These are phyloP conservation scores for Pelecanoides urinatrix DNA, from an alignment of 2,113 vertebrate species.

Conservation along the genomic window DNA sequence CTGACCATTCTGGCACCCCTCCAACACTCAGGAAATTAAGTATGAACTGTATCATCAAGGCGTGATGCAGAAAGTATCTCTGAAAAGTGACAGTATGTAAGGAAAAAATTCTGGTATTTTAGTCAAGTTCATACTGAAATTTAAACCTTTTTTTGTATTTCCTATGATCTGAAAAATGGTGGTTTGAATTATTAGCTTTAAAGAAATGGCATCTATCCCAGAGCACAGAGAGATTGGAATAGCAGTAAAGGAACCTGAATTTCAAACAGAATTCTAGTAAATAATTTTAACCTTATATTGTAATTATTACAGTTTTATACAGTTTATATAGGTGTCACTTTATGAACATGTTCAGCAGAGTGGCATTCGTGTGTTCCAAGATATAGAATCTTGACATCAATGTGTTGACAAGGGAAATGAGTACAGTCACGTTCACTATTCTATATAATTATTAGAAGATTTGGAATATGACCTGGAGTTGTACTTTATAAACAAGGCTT, in stretches of 20 bases:
- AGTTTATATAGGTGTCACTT: not conserved
- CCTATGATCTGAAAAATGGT: not conserved
- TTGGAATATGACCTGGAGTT: not conserved
- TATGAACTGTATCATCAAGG: not conserved
- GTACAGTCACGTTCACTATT: not conserved
- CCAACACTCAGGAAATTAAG: not conserved
- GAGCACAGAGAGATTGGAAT: not conserved
- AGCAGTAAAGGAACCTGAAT: not conserved
- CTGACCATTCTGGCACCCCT: not conserved
- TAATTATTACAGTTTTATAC: not conserved
- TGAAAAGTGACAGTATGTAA: not conserved
- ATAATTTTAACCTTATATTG: not conserved
- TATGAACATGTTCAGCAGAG: not conserved
- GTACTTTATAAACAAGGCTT: not conserved
- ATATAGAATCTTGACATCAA: not conserved
- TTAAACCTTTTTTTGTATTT: not conserved
- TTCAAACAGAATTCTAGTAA: not conserved
- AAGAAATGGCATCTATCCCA: not conserved
- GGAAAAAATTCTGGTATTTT: not conserved
- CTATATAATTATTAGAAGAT: not conserved
- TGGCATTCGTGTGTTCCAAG: not conserved
- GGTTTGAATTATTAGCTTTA: not conserved
- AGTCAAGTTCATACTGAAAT: not conserved
- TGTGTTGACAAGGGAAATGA: not conserved
- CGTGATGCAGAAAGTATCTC: not conserved